Conservation (phyloP, 2,888 invertebrate genomes). For the Chaetogeoica ovagalla region DNA sequence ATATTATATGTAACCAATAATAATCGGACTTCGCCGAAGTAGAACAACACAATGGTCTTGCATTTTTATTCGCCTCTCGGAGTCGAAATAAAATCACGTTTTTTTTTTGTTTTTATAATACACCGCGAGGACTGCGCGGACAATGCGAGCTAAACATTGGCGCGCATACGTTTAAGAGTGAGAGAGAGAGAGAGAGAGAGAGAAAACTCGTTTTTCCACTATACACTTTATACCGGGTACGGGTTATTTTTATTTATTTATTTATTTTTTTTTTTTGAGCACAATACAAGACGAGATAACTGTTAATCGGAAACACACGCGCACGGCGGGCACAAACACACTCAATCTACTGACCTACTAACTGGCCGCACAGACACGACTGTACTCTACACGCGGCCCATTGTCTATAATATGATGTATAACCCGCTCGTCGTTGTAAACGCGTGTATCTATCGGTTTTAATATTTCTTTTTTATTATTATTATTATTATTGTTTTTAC, state of each 20-base stretch:
- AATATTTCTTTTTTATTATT: background rate
- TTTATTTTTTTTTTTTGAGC: constrained; percentile 26
- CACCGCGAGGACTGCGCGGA: too few relatives aligned
- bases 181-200: background rate
- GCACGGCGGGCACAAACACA: background rate
- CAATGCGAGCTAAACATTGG: constrained; percentile 25
- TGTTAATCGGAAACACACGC: constrained; percentile 43
- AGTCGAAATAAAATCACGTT: too few relatives aligned
- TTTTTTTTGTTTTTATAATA: too few relatives aligned
- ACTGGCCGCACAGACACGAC: constrained; percentile 39
- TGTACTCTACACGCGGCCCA: background rate
- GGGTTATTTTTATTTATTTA: constrained; percentile 25
- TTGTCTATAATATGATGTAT: constrained; percentile 13
- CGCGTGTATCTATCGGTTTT: background rate
- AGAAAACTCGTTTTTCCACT: constrained; percentile 52
- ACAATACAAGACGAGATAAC: constrained; percentile 46
- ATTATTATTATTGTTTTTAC: background rate
- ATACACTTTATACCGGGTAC: constrained; percentile 23
- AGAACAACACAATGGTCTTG: too few relatives aligned
- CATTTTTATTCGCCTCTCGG: too few relatives aligned
- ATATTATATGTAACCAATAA: too few relatives aligned
- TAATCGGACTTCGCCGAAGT: too few relatives aligned
- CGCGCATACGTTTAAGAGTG: constrained; percentile 34
- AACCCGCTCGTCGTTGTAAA: too few relatives aligned
- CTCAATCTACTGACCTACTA: constrained; percentile 52